A percentile compares a stretch with the other conserved stretches of the same genome.
Evolutionary conservation across 2,113 vertebrate species (phyloP).

Genomic region (Phyllostomus hastatus): DNA sequence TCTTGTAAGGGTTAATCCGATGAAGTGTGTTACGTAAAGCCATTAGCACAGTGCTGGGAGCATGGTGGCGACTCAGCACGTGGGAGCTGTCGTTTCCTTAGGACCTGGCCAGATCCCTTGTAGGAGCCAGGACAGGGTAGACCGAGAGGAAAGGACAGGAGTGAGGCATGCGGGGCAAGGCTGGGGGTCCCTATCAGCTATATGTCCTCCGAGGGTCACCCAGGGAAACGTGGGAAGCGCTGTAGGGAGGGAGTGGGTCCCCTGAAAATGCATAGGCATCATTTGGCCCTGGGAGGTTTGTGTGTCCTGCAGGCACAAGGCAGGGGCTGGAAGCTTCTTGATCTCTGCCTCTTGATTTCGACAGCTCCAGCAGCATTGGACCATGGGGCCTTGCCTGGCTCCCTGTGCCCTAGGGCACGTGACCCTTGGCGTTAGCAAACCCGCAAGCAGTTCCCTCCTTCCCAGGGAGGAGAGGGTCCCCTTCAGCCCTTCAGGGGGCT

Average conservation of each 20-base stretch:
- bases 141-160: background rate
- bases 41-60: background rate
- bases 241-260: background rate
- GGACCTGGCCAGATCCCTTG: background rate
- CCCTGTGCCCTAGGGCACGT: background rate
- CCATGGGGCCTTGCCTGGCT: fast-evolving
- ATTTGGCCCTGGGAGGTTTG: fast-evolving
- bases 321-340: background rate
- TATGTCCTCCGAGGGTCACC: background rate
- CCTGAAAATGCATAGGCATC: background rate
- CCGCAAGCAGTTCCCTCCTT: background rate
- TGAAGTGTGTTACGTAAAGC: background rate
- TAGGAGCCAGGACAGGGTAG: background rate
- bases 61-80: fast-evolving
- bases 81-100: background rate
- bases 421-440: background rate
- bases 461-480: fast-evolving
- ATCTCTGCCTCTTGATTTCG: background rate
- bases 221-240: background rate
- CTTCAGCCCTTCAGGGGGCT: fast-evolving
- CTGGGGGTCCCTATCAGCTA: background rate
- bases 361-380: background rate
- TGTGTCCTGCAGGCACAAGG: background rate
- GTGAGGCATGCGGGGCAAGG: background rate
- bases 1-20: background rate